Evolutionary conservation across 2,113 vertebrate genomes (phyloP).

Genomic region (Pangasianodon hypophthalmus): DNA sequence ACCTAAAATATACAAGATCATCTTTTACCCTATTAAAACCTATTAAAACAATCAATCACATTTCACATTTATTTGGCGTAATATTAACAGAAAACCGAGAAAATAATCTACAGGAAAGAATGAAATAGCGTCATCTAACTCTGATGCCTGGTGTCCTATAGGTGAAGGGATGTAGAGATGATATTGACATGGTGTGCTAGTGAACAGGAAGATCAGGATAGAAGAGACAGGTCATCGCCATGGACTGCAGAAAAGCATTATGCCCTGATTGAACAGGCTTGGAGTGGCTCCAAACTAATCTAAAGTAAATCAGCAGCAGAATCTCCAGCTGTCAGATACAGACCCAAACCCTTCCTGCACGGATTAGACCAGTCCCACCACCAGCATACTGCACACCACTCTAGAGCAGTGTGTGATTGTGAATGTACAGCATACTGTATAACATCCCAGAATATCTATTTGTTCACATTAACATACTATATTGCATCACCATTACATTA

Average conservation of each 20-base stretch:
- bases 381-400: constrained; percentile 59
- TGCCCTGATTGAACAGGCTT: constrained; percentile 72
- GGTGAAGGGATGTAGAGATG: background rate
- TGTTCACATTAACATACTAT: background rate
- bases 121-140: background rate
- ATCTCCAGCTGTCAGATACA: constrained; percentile 76
- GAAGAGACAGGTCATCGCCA: constrained; percentile 53
- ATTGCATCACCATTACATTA: background rate
- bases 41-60: too few relatives aligned
- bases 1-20: background rate
- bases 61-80: background rate
- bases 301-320: constrained; percentile 78
- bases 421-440: background rate
- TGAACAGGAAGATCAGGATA: constrained; percentile 8
- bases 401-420: background rate
- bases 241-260: constrained; percentile 66
- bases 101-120: background rate
- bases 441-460: background rate
- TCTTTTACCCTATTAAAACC: background rate
- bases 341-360: constrained; percentile 68
- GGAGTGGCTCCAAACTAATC: constrained; percentile 77
- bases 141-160: background rate
- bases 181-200: background rate
- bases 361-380: constrained; percentile 62
- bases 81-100: background rate